Base-by-base conservation (phyloP, 2,888 invertebrate genomes). In the Lithophane semibrunnea region DNA sequence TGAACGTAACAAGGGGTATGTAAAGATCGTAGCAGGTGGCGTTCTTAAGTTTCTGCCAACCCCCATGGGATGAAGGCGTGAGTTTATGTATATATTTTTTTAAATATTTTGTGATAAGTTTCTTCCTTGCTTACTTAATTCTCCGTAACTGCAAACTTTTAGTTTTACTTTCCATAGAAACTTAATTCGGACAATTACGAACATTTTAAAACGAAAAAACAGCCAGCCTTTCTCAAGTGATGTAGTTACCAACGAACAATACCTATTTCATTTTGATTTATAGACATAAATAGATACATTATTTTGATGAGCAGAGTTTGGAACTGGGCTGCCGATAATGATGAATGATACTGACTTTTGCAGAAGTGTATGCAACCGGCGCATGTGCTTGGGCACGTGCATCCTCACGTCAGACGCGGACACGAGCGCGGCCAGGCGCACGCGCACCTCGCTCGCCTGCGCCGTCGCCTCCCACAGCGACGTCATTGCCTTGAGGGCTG, bases 401-500 rank as follows among this genome's bases (percentile, higher is more conserved):
- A 87, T 86, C 79, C 77, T 86, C 67, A 94, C 60, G 89, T 93
- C 93, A 24, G 92, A 89, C 82, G 91, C 73, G 49, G 92, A 75
- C 58, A 94, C 86, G 61, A 95, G 92, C 70, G 92, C 91, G 24
- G 92, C 91, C 77, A 94, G 82, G 44, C 90, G 91, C n/a, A 77
- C 44, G 70, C 79, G 70, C 29, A 85, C 75, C 52, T 85, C 87
- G 44, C 90, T 83, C 58, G 88, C 69, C 56, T 56, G 79, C 13
- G 73, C 73, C 24, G 90, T 91, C 77, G 82, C 65, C 21, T 92
- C 93, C 42, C 82, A 80, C 74, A 95, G 87, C 49, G 93, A 88
- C 42, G 90, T 84, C 78, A 95, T 78, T 44, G 94, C 93, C 80
- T 82, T 91, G 80, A 91, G 88, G 44, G 94, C 94, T 52, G 96